A percentile compares a stretch with the other conserved stretches of the same genome.
These are phyloP conservation scores for Pipra filicauda DNA, from an alignment of 2,113 vertebrate genomes.

Conservation along the genomic window DNA sequence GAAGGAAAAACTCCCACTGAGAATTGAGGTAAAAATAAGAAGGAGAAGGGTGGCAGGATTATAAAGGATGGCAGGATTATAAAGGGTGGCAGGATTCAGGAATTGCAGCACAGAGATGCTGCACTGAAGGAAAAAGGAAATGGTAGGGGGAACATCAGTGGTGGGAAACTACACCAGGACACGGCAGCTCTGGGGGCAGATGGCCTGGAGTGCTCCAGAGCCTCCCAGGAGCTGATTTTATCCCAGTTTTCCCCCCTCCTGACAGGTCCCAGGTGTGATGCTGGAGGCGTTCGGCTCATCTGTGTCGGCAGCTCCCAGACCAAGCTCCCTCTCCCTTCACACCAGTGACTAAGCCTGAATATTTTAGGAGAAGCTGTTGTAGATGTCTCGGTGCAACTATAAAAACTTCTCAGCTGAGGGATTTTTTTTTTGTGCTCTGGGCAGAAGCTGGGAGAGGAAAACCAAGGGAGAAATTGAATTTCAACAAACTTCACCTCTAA, in stretches of 20 bases:
- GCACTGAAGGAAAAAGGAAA: background rate
- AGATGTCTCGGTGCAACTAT: background rate
- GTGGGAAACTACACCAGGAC: accelerated
- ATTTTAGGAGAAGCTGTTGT: background rate
- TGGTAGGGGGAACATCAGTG: accelerated
- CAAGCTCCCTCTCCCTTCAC: background rate
- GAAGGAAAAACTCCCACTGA: background rate
- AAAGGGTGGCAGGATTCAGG: background rate
- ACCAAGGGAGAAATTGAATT: background rate
- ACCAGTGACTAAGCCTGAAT: background rate
- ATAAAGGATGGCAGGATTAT: background rate
- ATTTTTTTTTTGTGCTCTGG: background rate
- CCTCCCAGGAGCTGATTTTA: background rate
- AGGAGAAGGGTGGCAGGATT: background rate
- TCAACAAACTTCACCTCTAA: background rate
- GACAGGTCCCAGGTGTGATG: background rate
- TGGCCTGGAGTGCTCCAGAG: background rate
- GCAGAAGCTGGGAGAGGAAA: background rate
- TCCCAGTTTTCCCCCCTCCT: background rate
- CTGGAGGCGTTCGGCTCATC: background rate
- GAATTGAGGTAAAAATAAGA: background rate
- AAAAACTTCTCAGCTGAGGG: background rate
- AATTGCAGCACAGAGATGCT: accelerated
- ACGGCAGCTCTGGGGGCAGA: accelerated
- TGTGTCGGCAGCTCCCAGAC: background rate